phyloP scores from a whole-genome alignment of 2,113 vertebrate genomes.

The Meleagris gallopavo region DNA sequence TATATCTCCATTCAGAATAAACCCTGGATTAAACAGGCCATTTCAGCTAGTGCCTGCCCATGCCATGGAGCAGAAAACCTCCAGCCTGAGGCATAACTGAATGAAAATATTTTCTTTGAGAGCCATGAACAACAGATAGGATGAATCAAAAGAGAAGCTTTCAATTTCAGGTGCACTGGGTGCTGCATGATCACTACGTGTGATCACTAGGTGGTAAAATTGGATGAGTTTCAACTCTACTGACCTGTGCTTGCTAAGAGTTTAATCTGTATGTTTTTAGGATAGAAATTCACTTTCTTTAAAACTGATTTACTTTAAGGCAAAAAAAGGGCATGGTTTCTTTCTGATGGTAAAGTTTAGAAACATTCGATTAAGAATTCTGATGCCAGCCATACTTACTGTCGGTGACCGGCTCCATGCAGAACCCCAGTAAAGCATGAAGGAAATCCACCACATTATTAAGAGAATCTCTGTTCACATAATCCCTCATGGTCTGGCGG shows the following conservation, averaged over 20 bases:
- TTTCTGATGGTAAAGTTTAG: background rate
- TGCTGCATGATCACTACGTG: background rate
- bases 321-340: background rate
- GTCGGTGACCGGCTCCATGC: constrained; percentile 98
- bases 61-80: background rate
- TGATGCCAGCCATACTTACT: constrained; percentile 84
- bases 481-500: constrained; percentile 96
- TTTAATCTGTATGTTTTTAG: background rate
- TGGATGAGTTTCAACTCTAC: background rate
- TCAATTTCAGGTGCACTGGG: background rate
- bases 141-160: background rate
- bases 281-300: background rate
- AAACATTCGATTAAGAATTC: background rate
- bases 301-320: background rate
- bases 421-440: constrained; percentile 97
- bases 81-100: background rate
- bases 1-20: background rate
- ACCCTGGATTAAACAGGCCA: background rate
- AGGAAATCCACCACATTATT: constrained; percentile 99
- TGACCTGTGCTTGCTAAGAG: background rate
- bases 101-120: background rate
- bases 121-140: background rate
- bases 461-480: constrained; percentile 98
- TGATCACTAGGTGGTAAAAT: background rate
- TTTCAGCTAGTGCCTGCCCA: background rate